These are phyloP conservation scores for Epirrita christyi DNA, from an alignment of 2,888 invertebrate species.

Conservation along the genomic window DNA sequence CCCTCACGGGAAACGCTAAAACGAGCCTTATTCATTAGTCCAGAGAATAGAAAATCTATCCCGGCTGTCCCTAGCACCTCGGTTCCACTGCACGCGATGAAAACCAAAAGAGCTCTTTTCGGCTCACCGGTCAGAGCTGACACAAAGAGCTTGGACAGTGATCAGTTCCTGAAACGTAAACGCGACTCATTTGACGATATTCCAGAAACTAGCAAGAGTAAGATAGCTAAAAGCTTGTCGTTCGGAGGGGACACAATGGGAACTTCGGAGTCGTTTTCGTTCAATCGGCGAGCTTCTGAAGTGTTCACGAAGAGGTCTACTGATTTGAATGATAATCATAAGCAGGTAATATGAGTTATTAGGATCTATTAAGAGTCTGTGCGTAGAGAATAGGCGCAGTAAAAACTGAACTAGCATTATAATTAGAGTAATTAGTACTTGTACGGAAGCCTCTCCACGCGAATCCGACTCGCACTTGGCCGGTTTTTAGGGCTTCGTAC, in stretches of 20 bases:
- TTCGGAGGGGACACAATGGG: slow-evolving; percentile 77
- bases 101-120: slow-evolving; percentile 88
- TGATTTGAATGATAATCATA: slow-evolving; percentile 86
- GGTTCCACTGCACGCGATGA: slow-evolving; percentile 78
- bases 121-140: slow-evolving; percentile 82
- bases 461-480: no score
- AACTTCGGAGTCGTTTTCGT: slow-evolving; percentile 47
- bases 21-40: slow-evolving; percentile 90
- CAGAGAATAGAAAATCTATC: slow-evolving; percentile 75
- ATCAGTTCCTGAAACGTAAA: slow-evolving; percentile 75
- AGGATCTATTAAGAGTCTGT: neutral
- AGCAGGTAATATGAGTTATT: slow-evolving; percentile 72
- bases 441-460: no score
- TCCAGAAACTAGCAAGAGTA: slow-evolving; percentile 64
- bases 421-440: no score
- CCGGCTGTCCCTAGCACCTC: slow-evolving; percentile 64
- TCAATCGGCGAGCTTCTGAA: slow-evolving; percentile 72
- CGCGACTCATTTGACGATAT: slow-evolving; percentile 72
- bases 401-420: no score
- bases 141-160: slow-evolving; percentile 70
- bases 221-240: slow-evolving; percentile 85
- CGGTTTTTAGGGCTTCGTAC: no score
- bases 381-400: no score
- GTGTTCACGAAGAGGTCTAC: slow-evolving; percentile 57
- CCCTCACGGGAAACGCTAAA: slow-evolving; percentile 85